phyloP scores from a whole-genome alignment of 2,888 invertebrate species.

The Archips xylosteana region DNA sequence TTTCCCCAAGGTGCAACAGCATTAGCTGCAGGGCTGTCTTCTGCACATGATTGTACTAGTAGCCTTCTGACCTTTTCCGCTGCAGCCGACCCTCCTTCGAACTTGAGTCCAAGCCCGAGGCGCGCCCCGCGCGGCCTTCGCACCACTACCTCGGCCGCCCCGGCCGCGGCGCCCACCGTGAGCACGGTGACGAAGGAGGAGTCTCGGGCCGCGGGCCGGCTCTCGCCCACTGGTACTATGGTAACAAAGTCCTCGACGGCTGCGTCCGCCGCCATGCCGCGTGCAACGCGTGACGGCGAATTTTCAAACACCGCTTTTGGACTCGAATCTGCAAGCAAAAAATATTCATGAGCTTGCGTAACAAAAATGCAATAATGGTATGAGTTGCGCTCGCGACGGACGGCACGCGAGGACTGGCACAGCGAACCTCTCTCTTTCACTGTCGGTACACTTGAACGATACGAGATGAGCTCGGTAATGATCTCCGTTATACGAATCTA shows the following conservation, averaged over 20 bases:
- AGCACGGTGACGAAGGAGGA: slow-evolving; percentile 86
- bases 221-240: slow-evolving; percentile 85
- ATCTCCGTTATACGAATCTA: slow-evolving; percentile 47
- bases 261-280: slow-evolving; percentile 80
- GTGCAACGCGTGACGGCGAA: slow-evolving; percentile 66
- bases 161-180: slow-evolving; percentile 81
- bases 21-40: slow-evolving; percentile 95
- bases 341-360: slow-evolving; percentile 73
- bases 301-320: slow-evolving; percentile 63
- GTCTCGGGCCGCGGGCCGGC: slow-evolving; percentile 67
- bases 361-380: slow-evolving; percentile 66
- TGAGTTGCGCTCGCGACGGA: slow-evolving; percentile 61
- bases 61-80: slow-evolving; percentile 92
- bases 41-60: slow-evolving; percentile 95
- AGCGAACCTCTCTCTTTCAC: slow-evolving; percentile 77
- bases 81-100: slow-evolving; percentile 95
- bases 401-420: slow-evolving; percentile 65
- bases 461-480: slow-evolving; percentile 60
- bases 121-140: slow-evolving; percentile 95
- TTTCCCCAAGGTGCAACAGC: slow-evolving; percentile 93
- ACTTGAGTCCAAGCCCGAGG: slow-evolving; percentile 95
- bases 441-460: slow-evolving; percentile 68
- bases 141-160: slow-evolving; percentile 91
- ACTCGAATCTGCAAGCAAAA: slow-evolving; percentile 76
- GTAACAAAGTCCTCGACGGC: slow-evolving; percentile 84